Base-by-base conservation (phyloP, 2,888 invertebrate species). In the Diarsia dahlii region DNA sequence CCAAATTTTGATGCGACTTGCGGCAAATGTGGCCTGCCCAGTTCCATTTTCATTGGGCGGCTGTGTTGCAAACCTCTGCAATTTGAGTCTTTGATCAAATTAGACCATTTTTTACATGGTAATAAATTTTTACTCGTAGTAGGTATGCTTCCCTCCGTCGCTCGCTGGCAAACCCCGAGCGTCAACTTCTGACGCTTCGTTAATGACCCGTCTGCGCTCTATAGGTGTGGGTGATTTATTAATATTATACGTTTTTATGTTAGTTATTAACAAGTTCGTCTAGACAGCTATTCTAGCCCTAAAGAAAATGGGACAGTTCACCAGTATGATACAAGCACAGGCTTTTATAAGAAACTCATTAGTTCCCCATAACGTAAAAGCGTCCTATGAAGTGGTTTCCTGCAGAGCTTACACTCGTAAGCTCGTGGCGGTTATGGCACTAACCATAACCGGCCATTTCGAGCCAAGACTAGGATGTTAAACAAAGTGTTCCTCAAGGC, bases 401-500 rank as follows among this genome's bases (percentile, higher is more conserved):
- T 13, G 34, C 23, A 50, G 45, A 54, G 18, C 28, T 39, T 50
- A 52, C n/a, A n/a, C n/a, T n/a, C n/a, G n/a, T n/a, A n/a, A n/a
- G n/a, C n/a, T n/a, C n/a, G n/a, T n/a, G n/a, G n/a, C n/a, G n/a
- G n/a, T n/a, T n/a, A n/a, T n/a, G n/a, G n/a, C n/a, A n/a, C n/a
- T n/a, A n/a, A n/a, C 39, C 3, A 48, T 67, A 50, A 23, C 20
- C 13, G 20, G 28, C 10, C 0, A 71, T 67, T 68, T 68, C 28
- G 39, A 13, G 13, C 20, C 34, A 23, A 50, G 6, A 81, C 12
- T 54, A 9, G 13, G 45, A 46, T 10, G n/a, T 72, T 72, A 52
- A 8, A 34, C 6, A 28, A 69, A 76, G 65, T 50, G 69, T 70
- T 72, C 50, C 66, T 81, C 54, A 68, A 68, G 76, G 72, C 54